Base-by-base conservation (phyloP, 2,888 invertebrate genomes). In the Lasioglossum morio region DNA sequence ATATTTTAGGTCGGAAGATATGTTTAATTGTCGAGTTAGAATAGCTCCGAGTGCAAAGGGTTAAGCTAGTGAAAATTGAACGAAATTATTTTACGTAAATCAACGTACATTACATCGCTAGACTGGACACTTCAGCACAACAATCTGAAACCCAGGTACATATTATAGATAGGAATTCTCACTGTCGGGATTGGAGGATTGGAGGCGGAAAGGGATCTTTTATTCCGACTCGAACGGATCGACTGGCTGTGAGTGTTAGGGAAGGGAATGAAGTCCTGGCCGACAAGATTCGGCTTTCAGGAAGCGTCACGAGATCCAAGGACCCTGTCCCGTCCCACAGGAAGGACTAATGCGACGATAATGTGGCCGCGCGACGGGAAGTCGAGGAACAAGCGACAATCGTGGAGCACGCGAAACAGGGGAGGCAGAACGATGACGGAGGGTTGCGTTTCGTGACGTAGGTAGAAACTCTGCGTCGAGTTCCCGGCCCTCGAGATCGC, bases 201-300 rank as follows among this genome's bases (percentile, higher is more conserved):
- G 27, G 27, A 60, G 60, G 60, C 60, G 60, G 30, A 30, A 16
- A 63, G 60, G 30, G 30, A 63, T 30, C 60, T 63, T 63, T 63
- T 63, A 63, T 63, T 63, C 16, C 27, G 30, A 16, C 60, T 5
- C 30, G 60, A 63, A 63, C 27, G 27, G 66, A 34, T 66, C 66
- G 19, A 23, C 30, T 30, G 66, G 16, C 27, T 0, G 60, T 16
- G 60, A 5, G 60, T 30, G 27, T 16, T 16, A 2, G 60, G 60
- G 30, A 30, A 63, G 60, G 60, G 60, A 30, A 30, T 7, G 60
- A 63, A 60, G 60, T 63, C 60, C 27, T 27, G 43, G 66, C 34
- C 81, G 84, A 87, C 87, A 84, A 77, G 87, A 72, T 86, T 87
- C 83, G 70, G 81, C 86, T 87, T 86, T 87, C 86, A 87, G 87